Conservation (phyloP, 1,140 invertebrate species). For the Apocrypta bakeri region DNA sequence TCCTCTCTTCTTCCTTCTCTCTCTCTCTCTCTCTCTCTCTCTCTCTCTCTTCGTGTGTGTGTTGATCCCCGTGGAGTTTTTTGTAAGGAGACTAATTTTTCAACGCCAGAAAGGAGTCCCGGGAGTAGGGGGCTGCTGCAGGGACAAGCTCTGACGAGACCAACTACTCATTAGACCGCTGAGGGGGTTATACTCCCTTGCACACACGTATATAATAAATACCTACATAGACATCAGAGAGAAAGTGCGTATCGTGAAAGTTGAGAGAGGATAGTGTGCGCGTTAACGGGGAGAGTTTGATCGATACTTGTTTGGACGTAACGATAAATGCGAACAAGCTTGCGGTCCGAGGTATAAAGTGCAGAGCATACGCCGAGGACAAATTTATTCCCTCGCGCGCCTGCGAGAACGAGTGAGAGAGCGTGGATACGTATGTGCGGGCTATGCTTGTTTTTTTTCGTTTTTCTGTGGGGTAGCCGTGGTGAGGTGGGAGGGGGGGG, state of each 20-base stretch:
- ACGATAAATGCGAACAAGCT: slow-evolving; percentile 19
- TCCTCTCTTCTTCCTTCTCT: no score
- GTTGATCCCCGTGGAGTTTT: slow-evolving; percentile 29
- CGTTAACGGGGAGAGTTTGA: neutral
- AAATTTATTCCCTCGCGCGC: slow-evolving; percentile 10
- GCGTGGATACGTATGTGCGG: neutral
- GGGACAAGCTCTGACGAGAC: slow-evolving; percentile 10
- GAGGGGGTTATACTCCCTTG: neutral
- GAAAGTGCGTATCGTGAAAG: neutral
- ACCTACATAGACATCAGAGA: neutral
- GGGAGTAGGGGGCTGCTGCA: neutral
- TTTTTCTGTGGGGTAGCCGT: no score
- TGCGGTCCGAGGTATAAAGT: neutral
- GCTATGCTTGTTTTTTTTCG: neutral
- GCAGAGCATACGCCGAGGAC: neutral
- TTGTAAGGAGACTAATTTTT: slow-evolving; percentile 55
- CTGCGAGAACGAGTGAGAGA: neutral
- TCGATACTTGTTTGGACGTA: slow-evolving; percentile 29
- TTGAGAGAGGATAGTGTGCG: neutral
- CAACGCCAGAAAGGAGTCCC: slow-evolving; percentile 40
- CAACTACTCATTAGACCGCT: slow-evolving; percentile 46
- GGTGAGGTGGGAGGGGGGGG: no score
- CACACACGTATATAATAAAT: neutral
- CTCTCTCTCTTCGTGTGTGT: neutral
- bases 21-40: neutral